A percentile compares a stretch with the other conserved stretches of the same genome.
Evolutionary conservation across 2,113 vertebrate species (phyloP).

Genomic region (Picathartes gymnocephalus): DNA sequence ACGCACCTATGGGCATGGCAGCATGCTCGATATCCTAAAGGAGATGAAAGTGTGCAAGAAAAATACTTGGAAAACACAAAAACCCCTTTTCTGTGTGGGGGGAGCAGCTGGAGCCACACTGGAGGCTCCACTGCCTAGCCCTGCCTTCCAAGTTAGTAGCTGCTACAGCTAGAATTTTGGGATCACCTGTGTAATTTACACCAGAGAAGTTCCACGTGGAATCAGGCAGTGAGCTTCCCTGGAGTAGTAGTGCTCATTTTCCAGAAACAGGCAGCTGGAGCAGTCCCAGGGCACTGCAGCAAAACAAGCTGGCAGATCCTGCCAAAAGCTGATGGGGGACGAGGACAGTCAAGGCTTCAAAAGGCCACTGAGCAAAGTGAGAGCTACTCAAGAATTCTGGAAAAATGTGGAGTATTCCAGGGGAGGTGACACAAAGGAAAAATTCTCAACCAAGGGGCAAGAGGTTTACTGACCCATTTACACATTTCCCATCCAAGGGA

Average conservation of each 20-base stretch:
- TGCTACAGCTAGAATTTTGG: neutral
- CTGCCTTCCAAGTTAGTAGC: neutral
- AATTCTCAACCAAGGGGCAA: neutral
- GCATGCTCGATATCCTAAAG: accelerated
- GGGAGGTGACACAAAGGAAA: neutral
- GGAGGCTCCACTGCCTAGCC: neutral
- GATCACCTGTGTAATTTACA: neutral
- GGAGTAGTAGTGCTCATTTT: neutral
- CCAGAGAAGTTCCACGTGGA: neutral
- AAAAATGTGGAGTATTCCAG: neutral
- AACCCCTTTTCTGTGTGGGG: accelerated
- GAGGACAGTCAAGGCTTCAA: neutral
- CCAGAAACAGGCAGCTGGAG: neutral
- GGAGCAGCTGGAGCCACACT: neutral
- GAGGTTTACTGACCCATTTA: too few relatives aligned
- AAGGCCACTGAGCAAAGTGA: neutral
- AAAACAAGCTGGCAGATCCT: neutral
- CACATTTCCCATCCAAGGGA: too few relatives aligned
- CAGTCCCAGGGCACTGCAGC: neutral
- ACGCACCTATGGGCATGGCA: neutral
- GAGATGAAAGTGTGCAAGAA: neutral
- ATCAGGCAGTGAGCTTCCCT: neutral
- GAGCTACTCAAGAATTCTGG: neutral
- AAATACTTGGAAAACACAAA: neutral
- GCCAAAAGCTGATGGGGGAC: accelerated